Conservation (phyloP, 2,797 vertebrate genomes). For the Anolis apletophallus region DNA sequence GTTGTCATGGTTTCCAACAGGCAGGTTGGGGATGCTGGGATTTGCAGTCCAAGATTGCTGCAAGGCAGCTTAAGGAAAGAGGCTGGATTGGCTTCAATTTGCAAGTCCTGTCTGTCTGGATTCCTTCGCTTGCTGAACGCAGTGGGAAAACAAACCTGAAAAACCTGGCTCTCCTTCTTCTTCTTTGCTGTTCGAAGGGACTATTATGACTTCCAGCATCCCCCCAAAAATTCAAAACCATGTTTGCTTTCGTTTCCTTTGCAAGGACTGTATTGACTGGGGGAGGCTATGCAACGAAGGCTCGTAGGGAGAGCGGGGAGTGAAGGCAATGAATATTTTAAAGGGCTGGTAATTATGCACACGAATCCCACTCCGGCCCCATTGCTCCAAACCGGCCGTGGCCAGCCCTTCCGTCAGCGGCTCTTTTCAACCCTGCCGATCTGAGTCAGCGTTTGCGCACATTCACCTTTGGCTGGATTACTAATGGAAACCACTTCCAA, state of each 20-base stretch:
- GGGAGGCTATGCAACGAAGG: background rate
- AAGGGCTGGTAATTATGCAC: background rate
- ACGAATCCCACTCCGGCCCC: background rate
- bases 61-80: no score
- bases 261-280: no score
- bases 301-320: background rate
- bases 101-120: background rate
- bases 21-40: no score
- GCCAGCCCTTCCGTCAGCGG: background rate
- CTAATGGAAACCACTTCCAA: background rate
- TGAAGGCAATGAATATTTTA: background rate
- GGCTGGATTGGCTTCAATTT: background rate
- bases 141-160: no score
- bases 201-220: background rate
- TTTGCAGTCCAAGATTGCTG: no score
- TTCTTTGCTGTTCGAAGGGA: background rate
- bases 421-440: background rate
- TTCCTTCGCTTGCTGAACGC: background rate
- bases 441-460: background rate
- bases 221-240: background rate
- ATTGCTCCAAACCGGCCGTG: background rate
- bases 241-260: background rate
- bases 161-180: background rate
- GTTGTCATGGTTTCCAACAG: no score
- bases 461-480: background rate